A percentile compares a stretch with the other conserved stretches of the same genome.
phyloP scores from a whole-genome alignment of 1,140 invertebrate species.

The Lasaia peninsularis region DNA sequence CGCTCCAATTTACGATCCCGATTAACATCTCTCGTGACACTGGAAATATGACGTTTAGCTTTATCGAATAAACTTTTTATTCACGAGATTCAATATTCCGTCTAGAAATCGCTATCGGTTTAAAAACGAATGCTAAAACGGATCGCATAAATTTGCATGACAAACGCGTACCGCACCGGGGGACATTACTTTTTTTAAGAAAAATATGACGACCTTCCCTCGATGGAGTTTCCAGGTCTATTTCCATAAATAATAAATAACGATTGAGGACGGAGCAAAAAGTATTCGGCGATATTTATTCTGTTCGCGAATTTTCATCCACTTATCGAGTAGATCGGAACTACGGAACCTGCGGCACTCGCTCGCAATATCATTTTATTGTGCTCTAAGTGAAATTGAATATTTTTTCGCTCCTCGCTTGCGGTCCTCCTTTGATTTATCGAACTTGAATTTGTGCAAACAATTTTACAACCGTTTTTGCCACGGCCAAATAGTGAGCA shows the following conservation, averaged over 20 bases:
- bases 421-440: constrained; percentile 23
- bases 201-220: constrained; percentile 68
- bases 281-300: constrained; percentile 67
- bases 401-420: constrained; percentile 22
- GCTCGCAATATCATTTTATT: constrained; percentile 36
- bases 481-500: background rate
- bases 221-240: constrained; percentile 64
- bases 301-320: constrained; percentile 64
- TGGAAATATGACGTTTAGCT: constrained; percentile 43
- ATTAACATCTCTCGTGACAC: constrained; percentile 48
- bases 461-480: background rate
- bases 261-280: constrained; percentile 60
- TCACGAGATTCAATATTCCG: constrained; percentile 62
- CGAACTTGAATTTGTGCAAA: constrained; percentile 11
- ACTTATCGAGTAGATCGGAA: constrained; percentile 55
- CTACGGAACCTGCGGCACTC: constrained; percentile 29
- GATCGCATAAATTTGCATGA: constrained; percentile 73
- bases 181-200: constrained; percentile 70
- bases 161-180: constrained; percentile 50
- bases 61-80: constrained; percentile 52
- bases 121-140: constrained; percentile 63
- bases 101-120: constrained; percentile 62
- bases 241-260: constrained; percentile 76
- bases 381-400: constrained; percentile 33
- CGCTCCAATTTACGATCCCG: constrained; percentile 22